These are phyloP conservation scores for Empis livida DNA, from an alignment of 2,888 invertebrate genomes.

Conservation along the genomic window DNA sequence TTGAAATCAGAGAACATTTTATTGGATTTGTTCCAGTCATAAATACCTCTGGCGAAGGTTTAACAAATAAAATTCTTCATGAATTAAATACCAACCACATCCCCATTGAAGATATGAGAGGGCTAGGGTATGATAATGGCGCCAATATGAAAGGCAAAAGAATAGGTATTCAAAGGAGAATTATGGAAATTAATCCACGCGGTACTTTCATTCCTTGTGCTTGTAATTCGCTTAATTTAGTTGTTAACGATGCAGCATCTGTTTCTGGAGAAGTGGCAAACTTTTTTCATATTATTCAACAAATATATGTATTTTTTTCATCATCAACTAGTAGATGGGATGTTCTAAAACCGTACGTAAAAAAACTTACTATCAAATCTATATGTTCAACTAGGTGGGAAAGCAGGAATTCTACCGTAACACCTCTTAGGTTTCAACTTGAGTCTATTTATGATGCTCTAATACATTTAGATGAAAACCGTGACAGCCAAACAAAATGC, in stretches of 20 bases:
- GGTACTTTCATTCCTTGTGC: neutral
- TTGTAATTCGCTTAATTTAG: neutral
- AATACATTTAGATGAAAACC: neutral
- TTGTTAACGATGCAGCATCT: neutral
- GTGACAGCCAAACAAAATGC: neutral
- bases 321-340: neutral
- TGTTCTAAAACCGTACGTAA: neutral
- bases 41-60: neutral
- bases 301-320: conserved; percentile 1
- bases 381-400: neutral
- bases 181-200: neutral
- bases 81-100: conserved; percentile 1
- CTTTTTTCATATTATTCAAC: neutral
- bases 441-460: neutral
- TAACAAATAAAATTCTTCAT: conserved; percentile 1
- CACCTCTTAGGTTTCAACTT: neutral
- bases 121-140: neutral
- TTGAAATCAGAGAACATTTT: neutral
- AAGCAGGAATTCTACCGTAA: neutral
- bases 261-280: neutral
- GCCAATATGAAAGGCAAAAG: neutral
- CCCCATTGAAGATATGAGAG: conserved; percentile 1
- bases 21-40: neutral
- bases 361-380: neutral
- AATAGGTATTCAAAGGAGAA: neutral